These are phyloP conservation scores for Eleginops maclovinus DNA, from an alignment of 2,113 vertebrate genomes.

Conservation along the genomic window DNA sequence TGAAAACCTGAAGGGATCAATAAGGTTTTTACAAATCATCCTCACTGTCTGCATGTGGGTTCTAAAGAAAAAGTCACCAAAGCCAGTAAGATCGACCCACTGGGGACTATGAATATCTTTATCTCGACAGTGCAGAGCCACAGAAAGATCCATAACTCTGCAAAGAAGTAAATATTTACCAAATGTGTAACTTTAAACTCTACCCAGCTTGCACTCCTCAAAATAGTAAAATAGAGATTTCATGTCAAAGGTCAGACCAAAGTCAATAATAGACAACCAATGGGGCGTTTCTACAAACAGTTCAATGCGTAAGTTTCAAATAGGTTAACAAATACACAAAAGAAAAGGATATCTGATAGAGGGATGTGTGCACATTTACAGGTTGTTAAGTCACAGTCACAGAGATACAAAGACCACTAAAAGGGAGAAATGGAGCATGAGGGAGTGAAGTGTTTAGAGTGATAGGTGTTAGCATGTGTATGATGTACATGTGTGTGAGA, in stretches of 20 bases:
- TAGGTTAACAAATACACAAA: not conserved
- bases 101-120: not conserved
- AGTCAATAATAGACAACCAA: not conserved
- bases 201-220: not conserved
- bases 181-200: not conserved
- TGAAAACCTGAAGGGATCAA: not conserved
- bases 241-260: too few relatives aligned
- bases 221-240: too few relatives aligned
- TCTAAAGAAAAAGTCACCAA: not conserved
- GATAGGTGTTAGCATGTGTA: slow-evolving; percentile 1
- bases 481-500: not conserved
- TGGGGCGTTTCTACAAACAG: not conserved
- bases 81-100: not conserved
- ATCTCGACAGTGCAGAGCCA: too few relatives aligned
- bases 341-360: not conserved
- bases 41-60: not conserved
- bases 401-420: not conserved
- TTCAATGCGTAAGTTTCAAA: not conserved
- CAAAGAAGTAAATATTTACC: not conserved
- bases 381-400: not conserved
- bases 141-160: not conserved
- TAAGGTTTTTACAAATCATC: not conserved
- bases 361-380: not conserved
- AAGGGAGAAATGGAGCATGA: slow-evolving; percentile 1
- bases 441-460: not conserved